Base-by-base conservation (phyloP, 2,113 vertebrate genomes). In the Lagenorhynchus albirostris region DNA sequence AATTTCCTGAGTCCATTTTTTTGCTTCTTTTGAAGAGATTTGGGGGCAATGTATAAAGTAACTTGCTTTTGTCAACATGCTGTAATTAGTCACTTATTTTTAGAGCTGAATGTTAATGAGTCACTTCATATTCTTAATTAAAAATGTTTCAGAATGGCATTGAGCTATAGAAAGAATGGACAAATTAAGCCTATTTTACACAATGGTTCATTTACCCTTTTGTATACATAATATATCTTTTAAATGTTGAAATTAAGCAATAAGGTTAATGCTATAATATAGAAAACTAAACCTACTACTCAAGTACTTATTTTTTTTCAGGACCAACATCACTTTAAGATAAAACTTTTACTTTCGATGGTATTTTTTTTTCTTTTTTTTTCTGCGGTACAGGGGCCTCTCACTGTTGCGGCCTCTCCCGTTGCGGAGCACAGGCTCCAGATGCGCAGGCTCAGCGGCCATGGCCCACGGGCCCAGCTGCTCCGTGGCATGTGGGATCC, bases 61-160 rank as follows among this genome's bases (percentile, higher is more conserved):
- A 81, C 31, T 96, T 91, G 17, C n/a, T 88, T 96, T 96, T 94
- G 18, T 95, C 83, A 85, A 95, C 47, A 81, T 62, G 55, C 5
- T 73, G 20, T 94, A 88, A 96, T 91, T 94, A 96, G 25, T 88
- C 55, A 77, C 33, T 92, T 97, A 96, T 82, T 96, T 98, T 96
- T 77, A 95, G 80, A 76, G 50, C 23, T 93, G 70, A 82, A 74
- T 96, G 29, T 60, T 94, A 97, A 94, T 91, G 76, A 96, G n/a
- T 95, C 68, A 97, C 82, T 94, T 95, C 70, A 95, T 85, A 44
- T 94, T 96, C 82, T 97, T 96, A 88, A 97, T 85, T 94, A 93
- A 95, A 96, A 95, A 84, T 94, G 9, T 68, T 88, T 89, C 55
- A 91, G 77, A 92, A 95, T 47, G 62, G 26, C 31, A 60, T 70